Evolutionary conservation across 1,140 invertebrate species (phyloP).

Genomic region (Pollicipes pollicipes): DNA sequence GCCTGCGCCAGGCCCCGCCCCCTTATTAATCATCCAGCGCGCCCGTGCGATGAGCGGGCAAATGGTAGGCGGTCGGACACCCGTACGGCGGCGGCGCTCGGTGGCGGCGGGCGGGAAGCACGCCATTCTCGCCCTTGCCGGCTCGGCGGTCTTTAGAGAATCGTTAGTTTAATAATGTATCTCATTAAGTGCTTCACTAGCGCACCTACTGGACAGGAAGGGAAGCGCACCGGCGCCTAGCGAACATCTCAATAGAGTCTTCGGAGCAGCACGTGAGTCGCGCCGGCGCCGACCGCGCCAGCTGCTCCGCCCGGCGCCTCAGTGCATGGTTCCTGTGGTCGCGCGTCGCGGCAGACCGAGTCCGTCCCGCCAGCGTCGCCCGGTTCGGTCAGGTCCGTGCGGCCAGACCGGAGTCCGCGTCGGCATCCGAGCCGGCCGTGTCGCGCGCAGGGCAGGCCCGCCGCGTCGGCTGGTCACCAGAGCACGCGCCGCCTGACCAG

Average conservation of each 20-base stretch:
- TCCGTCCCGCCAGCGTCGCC: not conserved
- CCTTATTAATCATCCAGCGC: conserved; percentile 1
- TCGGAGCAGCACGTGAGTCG: not conserved
- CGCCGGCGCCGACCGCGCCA: too few species aligned
- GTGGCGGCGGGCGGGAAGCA: not conserved
- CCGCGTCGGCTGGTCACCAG: not conserved
- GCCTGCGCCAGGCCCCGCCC: not conserved
- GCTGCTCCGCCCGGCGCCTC: too few species aligned
- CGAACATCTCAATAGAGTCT: not conserved
- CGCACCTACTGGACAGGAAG: not conserved
- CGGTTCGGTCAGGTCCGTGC: not conserved
- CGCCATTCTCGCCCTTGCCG: not conserved
- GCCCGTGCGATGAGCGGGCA: not conserved
- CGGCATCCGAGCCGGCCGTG: too few species aligned
- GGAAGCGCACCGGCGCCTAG: not conserved
- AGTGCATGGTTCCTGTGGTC: too few species aligned
- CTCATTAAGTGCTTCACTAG: not conserved
- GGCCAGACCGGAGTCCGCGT: not conserved
- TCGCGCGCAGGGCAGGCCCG: too few species aligned
- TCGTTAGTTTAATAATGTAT: conserved; percentile 2
- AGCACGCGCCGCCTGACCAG: not conserved
- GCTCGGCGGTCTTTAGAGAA: not conserved
- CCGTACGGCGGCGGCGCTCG: not conserved
- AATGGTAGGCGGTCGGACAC: not conserved
- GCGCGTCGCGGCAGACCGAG: not conserved